Percentiles rank a stretch among this genome's conserved stretches.
phyloP scores from a whole-genome alignment of 92 coral and sea anemone genomes.

The Diadumene lineata region DNA sequence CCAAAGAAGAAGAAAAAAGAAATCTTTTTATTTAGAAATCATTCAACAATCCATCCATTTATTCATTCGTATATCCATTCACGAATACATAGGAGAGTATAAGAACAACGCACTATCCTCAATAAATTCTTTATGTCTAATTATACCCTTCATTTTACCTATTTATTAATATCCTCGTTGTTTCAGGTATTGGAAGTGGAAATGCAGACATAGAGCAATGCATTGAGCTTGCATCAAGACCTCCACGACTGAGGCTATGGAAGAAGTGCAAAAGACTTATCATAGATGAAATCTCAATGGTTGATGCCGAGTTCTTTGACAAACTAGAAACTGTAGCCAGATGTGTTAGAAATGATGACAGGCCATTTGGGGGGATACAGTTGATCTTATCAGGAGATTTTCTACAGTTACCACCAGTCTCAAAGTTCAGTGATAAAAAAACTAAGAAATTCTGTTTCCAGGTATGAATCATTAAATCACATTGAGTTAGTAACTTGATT shows the following conservation, averaged over 20 bases:
- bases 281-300: conserved; percentile 97
- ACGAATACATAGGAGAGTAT: too few species aligned
- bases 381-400: conserved; percentile 95
- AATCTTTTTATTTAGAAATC: too few species aligned
- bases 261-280: conserved; percentile 82
- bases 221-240: conserved; percentile 82
- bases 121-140: too few species aligned
- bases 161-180: too few species aligned
- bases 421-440: conserved; percentile 55
- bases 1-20: too few species aligned
- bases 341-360: conserved; percentile 70
- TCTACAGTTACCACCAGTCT: conserved; percentile 96
- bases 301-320: conserved; percentile 87
- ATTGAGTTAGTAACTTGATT: too few species aligned
- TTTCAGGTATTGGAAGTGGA: conserved; percentile 94
- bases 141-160: too few species aligned
- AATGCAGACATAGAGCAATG: conserved; percentile 70
- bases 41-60: too few species aligned
- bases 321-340: conserved; percentile 92
- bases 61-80: too few species aligned
- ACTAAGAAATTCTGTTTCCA: conserved; percentile 92
- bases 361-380: conserved; percentile 99
- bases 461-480: conserved; percentile 36
- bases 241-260: conserved; percentile 77
- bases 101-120: too few species aligned